A percentile compares a stretch with the other conserved stretches of the same genome.
Evolutionary conservation across 2,888 invertebrate genomes (phyloP).

Genomic region (Gymnocheta viridis): DNA sequence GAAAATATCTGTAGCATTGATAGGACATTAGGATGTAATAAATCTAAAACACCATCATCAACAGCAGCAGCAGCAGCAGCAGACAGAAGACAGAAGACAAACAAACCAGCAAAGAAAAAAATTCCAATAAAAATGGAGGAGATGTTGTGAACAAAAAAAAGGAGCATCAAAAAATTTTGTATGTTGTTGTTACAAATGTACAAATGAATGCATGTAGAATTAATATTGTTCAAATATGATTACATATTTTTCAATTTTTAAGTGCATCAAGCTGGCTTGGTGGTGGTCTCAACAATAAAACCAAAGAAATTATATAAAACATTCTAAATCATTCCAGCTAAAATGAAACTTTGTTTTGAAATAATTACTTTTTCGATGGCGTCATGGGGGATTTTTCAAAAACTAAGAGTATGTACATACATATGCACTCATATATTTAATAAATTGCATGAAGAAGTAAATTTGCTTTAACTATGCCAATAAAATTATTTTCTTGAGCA

Average conservation of each 20-base stretch:
- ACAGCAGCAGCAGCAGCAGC: slow-evolving; percentile 28
- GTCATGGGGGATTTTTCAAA: no score
- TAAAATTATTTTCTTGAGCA: no score
- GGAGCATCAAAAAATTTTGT: neutral
- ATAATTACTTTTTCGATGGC: neutral
- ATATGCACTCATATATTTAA: no score
- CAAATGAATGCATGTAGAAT: slow-evolving; percentile 19
- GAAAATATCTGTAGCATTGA: slow-evolving; percentile 66
- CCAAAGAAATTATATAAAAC: neutral
- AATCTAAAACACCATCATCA: slow-evolving; percentile 69
- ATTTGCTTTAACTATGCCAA: no score
- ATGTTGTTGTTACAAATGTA: neutral
- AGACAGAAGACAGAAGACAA: slow-evolving; percentile 5
- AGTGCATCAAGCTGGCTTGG: neutral
- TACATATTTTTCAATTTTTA: slow-evolving; percentile 4
- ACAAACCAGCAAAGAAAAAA: neutral
- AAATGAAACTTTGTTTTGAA: neutral
- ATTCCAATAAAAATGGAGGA: slow-evolving; percentile 59
- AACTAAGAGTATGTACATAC: no score
- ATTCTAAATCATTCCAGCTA: slow-evolving; percentile 1
- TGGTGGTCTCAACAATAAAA: slow-evolving; percentile 35
- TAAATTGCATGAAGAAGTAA: no score
- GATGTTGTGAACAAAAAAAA: slow-evolving; percentile 4
- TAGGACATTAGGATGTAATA: slow-evolving; percentile 70
- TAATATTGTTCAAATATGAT: slow-evolving; percentile 14